Evolutionary conservation across 2,797 vertebrate genomes (phyloP).

Genomic region (Crenuchus spilurus): DNA sequence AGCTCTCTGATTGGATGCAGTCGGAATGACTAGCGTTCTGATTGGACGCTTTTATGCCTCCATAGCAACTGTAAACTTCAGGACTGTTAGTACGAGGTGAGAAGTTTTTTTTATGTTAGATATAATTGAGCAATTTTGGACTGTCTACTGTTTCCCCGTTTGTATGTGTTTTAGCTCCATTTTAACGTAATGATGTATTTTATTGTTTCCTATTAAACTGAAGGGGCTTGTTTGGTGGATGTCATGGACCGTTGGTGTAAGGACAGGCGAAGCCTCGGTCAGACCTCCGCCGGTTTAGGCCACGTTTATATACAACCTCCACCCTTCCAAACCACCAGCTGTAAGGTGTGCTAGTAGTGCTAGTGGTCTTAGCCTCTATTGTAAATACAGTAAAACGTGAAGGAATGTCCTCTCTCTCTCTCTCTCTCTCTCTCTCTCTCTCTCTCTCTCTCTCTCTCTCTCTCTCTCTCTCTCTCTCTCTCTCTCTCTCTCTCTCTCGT

Average conservation of each 20-base stretch:
- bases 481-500: too few relatives aligned
- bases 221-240: not conserved
- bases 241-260: not conserved
- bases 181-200: not conserved
- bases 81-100: not conserved
- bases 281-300: constrained; percentile 28
- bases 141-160: too few relatives aligned
- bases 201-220: not conserved
- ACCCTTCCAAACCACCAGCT: constrained; percentile 8
- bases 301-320: not conserved
- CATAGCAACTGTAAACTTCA: constrained; percentile 4
- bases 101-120: not conserved
- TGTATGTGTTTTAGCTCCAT: not conserved
- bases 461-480: too few relatives aligned
- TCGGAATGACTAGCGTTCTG: not conserved
- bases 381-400: too few relatives aligned
- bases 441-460: not conserved
- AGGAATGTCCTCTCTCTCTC: not conserved
- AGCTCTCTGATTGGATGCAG: not conserved
- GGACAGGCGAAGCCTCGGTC: not conserved
- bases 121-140: not conserved
- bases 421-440: not conserved
- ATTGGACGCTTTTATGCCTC: constrained; percentile 4
- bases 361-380: not conserved
- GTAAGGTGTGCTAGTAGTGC: constrained; percentile 38